Evolutionary conservation across 92 coral and sea anemone genomes (phyloP).

Genomic region (Pocillopora grandis): DNA sequence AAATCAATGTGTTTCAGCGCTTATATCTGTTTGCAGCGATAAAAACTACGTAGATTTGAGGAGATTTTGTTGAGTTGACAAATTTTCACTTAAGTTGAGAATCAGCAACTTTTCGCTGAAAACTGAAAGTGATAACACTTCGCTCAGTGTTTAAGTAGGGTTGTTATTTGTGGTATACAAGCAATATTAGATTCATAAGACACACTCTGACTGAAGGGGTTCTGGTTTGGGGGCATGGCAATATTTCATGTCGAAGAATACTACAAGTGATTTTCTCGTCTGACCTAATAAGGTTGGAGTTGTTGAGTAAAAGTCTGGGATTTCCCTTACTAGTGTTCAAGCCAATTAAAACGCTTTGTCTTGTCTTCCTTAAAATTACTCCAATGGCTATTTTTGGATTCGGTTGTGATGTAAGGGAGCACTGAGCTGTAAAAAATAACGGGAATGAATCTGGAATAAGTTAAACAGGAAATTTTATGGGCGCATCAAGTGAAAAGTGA

Average conservation of each 20-base stretch:
- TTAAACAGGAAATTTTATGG: neutral
- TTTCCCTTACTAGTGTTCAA: slow-evolving; percentile 3
- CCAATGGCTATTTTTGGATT: neutral
- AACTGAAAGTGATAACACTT: neutral
- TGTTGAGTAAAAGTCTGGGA: slow-evolving; percentile 1
- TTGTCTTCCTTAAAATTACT: slow-evolving; percentile 1
- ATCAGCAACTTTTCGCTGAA: neutral
- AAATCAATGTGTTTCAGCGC: too few relatives aligned
- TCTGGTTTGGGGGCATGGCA: neutral
- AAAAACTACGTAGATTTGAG: neutral
- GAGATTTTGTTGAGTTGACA: neutral
- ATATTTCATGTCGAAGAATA: slow-evolving; percentile 22
- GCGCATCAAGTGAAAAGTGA: neutral
- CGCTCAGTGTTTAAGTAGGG: slow-evolving; percentile 12
- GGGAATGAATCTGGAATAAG: neutral
- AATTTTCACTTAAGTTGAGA: slow-evolving; percentile 16
- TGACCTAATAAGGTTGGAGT: slow-evolving; percentile 6
- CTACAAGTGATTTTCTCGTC: neutral
- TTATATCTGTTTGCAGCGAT: neutral
- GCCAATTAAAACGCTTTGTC: neutral
- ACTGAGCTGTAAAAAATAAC: neutral
- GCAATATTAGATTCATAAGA: slow-evolving; percentile 17
- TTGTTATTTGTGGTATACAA: slow-evolving; percentile 27
- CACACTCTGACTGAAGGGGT: neutral
- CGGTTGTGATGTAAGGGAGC: neutral